Conservation (phyloP, 2,113 vertebrate genomes). For the Hirundichthys speculiger region DNA sequence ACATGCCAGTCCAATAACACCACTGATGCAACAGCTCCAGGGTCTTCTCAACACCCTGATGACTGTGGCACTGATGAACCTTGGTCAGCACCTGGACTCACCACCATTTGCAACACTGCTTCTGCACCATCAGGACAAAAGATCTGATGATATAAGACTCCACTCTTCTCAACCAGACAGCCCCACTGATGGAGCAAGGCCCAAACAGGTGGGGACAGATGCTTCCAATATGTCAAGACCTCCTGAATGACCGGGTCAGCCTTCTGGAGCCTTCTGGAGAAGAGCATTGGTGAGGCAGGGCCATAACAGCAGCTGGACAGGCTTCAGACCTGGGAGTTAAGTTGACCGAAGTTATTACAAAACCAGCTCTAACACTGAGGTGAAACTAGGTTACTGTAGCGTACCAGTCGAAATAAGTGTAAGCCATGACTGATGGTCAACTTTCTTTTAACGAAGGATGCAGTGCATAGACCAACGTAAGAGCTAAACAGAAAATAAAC, state of each 20-base stretch:
- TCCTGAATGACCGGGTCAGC: slow-evolving; percentile 2
- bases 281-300: background rate
- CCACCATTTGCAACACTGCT: background rate
- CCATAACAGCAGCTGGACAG: background rate
- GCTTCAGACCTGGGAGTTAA: too few relatives aligned
- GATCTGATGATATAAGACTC: background rate
- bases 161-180: background rate
- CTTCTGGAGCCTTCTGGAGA: background rate
- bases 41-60: background rate
- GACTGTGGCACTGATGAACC: background rate
- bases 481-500: too few relatives aligned
- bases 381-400: too few relatives aligned
- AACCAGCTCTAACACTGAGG: too few relatives aligned
- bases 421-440: too few relatives aligned
- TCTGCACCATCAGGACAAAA: background rate
- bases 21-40: background rate
- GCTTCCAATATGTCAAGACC: background rate
- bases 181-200: slow-evolving; percentile 13
- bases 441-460: too few relatives aligned
- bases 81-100: background rate
- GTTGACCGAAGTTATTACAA: too few relatives aligned
- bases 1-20: background rate
- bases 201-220: background rate
- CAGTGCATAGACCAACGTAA: too few relatives aligned
- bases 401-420: too few relatives aligned